Evolutionary conservation across 2,797 vertebrate genomes (phyloP).

Genomic region (Kryptolebias ocellatus): DNA sequence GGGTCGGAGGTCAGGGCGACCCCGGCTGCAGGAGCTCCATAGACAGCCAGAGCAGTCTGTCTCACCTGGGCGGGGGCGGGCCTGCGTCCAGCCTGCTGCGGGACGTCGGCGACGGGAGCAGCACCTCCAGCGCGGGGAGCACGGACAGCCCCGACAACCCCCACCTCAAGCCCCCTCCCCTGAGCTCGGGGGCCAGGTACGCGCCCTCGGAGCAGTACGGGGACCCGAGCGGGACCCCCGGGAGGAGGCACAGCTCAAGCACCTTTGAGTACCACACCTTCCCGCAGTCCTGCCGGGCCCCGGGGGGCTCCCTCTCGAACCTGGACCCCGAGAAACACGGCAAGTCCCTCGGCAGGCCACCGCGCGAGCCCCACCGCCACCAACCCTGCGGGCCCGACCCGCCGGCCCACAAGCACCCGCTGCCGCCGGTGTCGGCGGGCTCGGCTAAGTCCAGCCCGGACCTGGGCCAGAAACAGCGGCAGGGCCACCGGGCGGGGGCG

Average conservation of each 20-base stretch:
- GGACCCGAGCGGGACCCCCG: conserved; percentile 63
- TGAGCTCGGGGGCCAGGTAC: conserved; percentile 23
- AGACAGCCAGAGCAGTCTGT: conserved; percentile 91
- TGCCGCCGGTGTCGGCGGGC: conserved; percentile 73
- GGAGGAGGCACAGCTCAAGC: conserved; percentile 85
- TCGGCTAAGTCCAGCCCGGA: conserved; percentile 83
- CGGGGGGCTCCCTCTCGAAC: conserved; percentile 80
- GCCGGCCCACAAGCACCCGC: conserved; percentile 84
- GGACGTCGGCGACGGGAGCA: conserved; percentile 94
- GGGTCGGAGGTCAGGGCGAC: conserved; percentile 28
- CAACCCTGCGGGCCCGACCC: conserved; percentile 82
- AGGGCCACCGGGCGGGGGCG: conserved; percentile 23
- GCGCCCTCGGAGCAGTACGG: conserved; percentile 76
- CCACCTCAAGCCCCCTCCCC: conserved; percentile 78
- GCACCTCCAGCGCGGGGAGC: conserved; percentile 92
- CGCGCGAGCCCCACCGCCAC: conserved; percentile 76
- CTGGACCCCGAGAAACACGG: conserved; percentile 88
- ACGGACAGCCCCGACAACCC: conserved; percentile 88
- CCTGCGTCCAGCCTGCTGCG: conserved; percentile 80
- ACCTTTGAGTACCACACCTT: conserved; percentile 92
- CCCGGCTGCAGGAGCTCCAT: conserved; percentile 89
- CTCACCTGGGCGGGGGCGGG: conserved; percentile 74
- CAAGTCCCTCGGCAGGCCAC: conserved; percentile 81
- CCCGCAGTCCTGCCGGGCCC: conserved; percentile 79
- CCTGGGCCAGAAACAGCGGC: conserved; percentile 88